phyloP scores from a whole-genome alignment of 2,113 vertebrate species.

The Tetraodon nigroviridis region DNA sequence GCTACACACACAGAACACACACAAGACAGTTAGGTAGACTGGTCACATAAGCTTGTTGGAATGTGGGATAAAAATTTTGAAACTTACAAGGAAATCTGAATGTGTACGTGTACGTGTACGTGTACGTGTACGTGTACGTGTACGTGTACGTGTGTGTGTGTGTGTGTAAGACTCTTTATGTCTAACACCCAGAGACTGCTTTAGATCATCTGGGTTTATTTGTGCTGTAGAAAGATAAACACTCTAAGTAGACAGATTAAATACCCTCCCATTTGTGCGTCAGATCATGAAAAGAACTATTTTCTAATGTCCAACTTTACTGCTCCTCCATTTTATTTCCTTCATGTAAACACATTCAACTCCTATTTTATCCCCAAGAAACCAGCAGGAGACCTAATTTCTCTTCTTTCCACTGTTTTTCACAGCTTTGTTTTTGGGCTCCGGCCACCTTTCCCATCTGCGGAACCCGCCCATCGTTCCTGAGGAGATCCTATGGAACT shows the following conservation, averaged over 20 bases:
- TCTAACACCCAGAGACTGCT: not conserved
- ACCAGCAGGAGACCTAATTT: no score
- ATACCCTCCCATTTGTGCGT: not conserved
- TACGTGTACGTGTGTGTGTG: slow-evolving; percentile 6
- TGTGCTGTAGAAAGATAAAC: not conserved
- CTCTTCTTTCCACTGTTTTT: not conserved
- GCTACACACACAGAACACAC: not conserved
- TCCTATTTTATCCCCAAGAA: no score
- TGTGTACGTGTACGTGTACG: slow-evolving; percentile 3
- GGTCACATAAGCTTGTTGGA: slow-evolving; percentile 46
- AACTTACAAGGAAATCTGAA: slow-evolving; percentile 6
- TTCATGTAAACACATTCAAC: no score
- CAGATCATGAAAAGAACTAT: no score
- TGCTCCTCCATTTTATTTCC: no score
- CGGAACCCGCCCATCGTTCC: not conserved
- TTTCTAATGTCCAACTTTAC: no score
- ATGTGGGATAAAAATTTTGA: slow-evolving; percentile 45
- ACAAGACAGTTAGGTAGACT: slow-evolving; percentile 15
- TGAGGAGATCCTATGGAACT: not conserved
- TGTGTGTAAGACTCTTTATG: slow-evolving; percentile 1
- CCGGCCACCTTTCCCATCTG: slow-evolving; percentile 1
- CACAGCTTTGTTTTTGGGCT: not conserved
- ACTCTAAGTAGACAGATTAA: not conserved
- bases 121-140: slow-evolving; percentile 9
- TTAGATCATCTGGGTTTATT: not conserved